Base-by-base conservation (phyloP, 2,888 invertebrate genomes). In the Stenotaenia linearis region DNA sequence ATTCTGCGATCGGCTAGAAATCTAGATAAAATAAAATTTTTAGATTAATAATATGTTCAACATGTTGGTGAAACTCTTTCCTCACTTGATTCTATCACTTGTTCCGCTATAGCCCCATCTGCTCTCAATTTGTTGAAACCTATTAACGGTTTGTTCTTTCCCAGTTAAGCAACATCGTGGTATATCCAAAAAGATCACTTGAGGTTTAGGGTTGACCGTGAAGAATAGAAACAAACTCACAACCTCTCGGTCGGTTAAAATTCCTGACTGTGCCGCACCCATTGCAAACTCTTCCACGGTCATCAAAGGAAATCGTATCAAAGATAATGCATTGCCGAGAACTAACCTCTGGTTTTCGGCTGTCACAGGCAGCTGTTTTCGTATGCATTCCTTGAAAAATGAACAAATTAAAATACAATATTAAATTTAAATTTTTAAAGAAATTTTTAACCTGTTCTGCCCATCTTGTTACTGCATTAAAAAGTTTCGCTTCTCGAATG, bases 31-130 rank as follows among this genome's bases (percentile, higher is more conserved):
- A n/a, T n/a, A n/a, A n/a, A n/a, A 69, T 10, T n/a, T 69, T 69
- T 5, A 10, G 9, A 25, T 28, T 69, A 69, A 18, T 69, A 1
- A 69, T n/a, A 9, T 18, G 23, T 7, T 56, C 6, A 56, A 23
- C 6, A 7, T 6, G 61, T 18, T 7, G 6, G 61, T 21, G 18
- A 56, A n/a, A 9, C n/a, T 76, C 4, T 3, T 5, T 25, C 18
- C 61, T 82, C 83, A 91, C 90, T 90, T 89, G 82, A 94, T 93
- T 83, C 93, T 88, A 85, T 94, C 94, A 78, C 92, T 91, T 0
- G 93, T 92, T 3, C 94, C 94, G 85, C 91, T 92, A 84, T 94
- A 94, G 0, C 94, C 94, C 94, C 94, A 94, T 80, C 93, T 88
- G 30, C 91, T 91, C 84, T 93, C 93, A 0, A 92, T 92, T 84